A percentile compares a stretch with the other conserved stretches of the same genome.
These are phyloP conservation scores for Aplodontia rufa DNA, from an alignment of 2,113 vertebrate species.

Conservation along the genomic window DNA sequence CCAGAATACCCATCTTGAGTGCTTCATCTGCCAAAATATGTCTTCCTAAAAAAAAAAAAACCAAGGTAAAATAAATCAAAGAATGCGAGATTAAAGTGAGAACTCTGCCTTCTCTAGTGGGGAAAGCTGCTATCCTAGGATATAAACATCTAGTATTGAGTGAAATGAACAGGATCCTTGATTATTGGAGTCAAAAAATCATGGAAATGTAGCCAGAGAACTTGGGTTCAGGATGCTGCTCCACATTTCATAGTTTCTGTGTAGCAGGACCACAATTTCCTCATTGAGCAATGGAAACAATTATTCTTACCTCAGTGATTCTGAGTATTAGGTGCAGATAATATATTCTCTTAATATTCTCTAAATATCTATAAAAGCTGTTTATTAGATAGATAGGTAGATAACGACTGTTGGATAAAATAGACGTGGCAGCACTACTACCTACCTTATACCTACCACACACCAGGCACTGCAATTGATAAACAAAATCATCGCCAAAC, in stretches of 20 bases:
- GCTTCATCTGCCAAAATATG: constrained; percentile 89
- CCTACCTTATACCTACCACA: not conserved
- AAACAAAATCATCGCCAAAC: not conserved
- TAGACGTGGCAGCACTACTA: not conserved
- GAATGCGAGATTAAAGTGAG: not conserved
- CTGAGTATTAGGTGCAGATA: not conserved
- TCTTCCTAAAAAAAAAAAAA: constrained; percentile 87
- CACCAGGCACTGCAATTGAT: not conserved
- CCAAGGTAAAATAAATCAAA: constrained; percentile 50
- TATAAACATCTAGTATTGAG: not conserved
- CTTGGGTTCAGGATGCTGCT: not conserved
- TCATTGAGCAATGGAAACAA: not conserved
- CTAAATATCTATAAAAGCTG: not conserved
- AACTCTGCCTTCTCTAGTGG: not conserved
- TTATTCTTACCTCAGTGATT: not conserved
- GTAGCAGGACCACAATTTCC: not conserved
- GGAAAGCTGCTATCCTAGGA: not conserved
- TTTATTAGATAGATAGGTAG: not conserved
- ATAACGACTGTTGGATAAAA: not conserved
- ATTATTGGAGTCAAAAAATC: not conserved
- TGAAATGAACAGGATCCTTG: not conserved
- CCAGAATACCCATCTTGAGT: constrained; percentile 91
- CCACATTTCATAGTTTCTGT: not conserved
- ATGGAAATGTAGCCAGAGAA: not conserved
- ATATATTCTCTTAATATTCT: not conserved